These are phyloP conservation scores for Pachliopta kotzebuea DNA, from an alignment of 2,888 invertebrate genomes.

Conservation along the genomic window DNA sequence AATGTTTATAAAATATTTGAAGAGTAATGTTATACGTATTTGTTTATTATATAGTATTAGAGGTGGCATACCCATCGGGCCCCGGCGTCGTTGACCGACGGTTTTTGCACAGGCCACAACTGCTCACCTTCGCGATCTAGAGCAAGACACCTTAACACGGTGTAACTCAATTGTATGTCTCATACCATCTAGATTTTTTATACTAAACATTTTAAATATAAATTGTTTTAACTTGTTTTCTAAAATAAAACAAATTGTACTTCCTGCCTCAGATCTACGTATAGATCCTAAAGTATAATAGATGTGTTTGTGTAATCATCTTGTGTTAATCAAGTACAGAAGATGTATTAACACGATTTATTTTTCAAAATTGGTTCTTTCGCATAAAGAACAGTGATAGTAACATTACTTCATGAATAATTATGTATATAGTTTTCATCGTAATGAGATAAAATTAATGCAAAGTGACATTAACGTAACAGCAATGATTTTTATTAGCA, in stretches of 20 bases:
- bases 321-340: no score
- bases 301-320: no score
- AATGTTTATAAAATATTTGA: not conserved
- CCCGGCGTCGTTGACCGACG: slow-evolving; percentile 70
- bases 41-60: not conserved
- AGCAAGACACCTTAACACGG: slow-evolving; percentile 40
- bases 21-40: not conserved
- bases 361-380: no score
- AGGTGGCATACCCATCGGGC: slow-evolving; percentile 56
- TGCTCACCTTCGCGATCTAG: slow-evolving; percentile 57
- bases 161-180: slow-evolving; percentile 14
- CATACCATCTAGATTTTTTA: slow-evolving; percentile 3
- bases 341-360: no score
- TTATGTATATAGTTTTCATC: not conserved
- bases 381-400: no score
- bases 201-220: not conserved
- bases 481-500: slow-evolving; percentile 8
- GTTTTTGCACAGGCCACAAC: slow-evolving; percentile 62
- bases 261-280: no score
- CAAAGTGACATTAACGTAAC: slow-evolving; percentile 17
- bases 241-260: not conserved
- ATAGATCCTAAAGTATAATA: no score
- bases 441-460: slow-evolving; percentile 16
- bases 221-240: not conserved
- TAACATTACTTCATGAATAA: no score